A percentile compares a stretch with the other conserved stretches of the same genome.
Conservation (phyloP, 2,797 vertebrate genomes). For the Sandelia bainsii region DNA sequence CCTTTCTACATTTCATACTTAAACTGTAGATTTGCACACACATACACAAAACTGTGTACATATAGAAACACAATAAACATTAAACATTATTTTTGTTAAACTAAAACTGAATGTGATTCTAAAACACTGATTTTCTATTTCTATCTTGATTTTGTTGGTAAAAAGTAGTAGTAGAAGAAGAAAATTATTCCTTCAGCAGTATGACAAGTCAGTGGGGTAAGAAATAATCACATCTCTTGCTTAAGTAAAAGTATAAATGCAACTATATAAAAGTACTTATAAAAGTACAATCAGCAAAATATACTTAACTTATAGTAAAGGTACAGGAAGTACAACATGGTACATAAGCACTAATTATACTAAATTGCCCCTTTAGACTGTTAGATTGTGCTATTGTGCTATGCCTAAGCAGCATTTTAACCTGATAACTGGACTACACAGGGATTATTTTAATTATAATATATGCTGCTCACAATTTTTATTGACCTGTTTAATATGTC, state of each 20-base stretch:
- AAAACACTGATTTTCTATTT: no score
- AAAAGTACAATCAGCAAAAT: not conserved
- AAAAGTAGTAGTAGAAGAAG: not conserved
- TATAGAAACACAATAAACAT: not conserved
- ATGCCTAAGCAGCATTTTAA: no score
- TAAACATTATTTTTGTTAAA: not conserved
- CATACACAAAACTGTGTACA: not conserved
- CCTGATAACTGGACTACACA: not conserved
- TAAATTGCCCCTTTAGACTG: not conserved
- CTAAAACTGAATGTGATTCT: no score
- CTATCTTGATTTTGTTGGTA: no score
- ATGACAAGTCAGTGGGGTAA: no score
- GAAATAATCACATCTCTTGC: no score
- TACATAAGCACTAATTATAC: not conserved
- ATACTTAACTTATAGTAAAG: not conserved
- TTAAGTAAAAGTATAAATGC: no score
- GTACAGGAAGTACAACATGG: no score
- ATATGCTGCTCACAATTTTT: not conserved
- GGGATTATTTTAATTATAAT: not conserved
- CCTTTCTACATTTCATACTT: conserved; percentile 13
- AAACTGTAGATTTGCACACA: conserved; percentile 1
- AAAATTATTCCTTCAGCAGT: not conserved
- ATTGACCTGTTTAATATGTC: not conserved
- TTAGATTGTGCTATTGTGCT: no score
- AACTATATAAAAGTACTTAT: no score